Conservation (phyloP, 1,140 invertebrate species). For the Helicoverpa armigera region DNA sequence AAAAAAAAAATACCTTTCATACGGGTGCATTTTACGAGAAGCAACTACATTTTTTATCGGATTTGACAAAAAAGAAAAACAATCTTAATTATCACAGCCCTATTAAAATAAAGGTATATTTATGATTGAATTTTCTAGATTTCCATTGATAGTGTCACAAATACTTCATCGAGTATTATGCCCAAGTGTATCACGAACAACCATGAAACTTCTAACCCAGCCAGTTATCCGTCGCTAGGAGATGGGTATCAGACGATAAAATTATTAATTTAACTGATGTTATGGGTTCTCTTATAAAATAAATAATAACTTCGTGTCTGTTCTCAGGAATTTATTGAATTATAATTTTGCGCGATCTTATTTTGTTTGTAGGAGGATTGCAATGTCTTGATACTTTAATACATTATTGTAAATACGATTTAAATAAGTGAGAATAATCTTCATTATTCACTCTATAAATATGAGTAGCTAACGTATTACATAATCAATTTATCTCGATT, state of each 20-base stretch:
- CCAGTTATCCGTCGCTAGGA: not conserved
- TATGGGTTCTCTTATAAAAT: constrained; percentile 58
- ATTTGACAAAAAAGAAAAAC: too few relatives aligned
- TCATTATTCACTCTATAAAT: too few relatives aligned
- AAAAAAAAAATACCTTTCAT: too few relatives aligned
- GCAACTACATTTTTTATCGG: too few relatives aligned
- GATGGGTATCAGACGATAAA: constrained; percentile 34
- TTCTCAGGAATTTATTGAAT: constrained; percentile 60
- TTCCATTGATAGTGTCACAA: not conserved
- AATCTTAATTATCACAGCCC: too few relatives aligned
- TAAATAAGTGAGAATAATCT: too few relatives aligned
- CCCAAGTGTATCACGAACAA: constrained; percentile 1
- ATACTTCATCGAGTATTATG: not conserved
- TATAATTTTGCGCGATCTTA: constrained; percentile 59
- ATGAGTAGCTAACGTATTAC: too few relatives aligned
- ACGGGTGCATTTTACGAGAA: too few relatives aligned
- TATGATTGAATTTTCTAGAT: too few relatives aligned
- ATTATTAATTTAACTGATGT: constrained; percentile 38
- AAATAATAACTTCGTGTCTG: constrained; percentile 57
- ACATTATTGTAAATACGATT: not conserved
- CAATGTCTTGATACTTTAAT: constrained; percentile 54
- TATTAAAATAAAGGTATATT: too few relatives aligned
- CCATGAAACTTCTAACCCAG: not conserved
- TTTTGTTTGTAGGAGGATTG: constrained; percentile 50
- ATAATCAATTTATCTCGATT: too few relatives aligned